A percentile compares a stretch with the other conserved stretches of the same genome.
Evolutionary conservation across 2,797 vertebrate genomes (phyloP).

Genomic region (Melanotaenia pygmaea): DNA sequence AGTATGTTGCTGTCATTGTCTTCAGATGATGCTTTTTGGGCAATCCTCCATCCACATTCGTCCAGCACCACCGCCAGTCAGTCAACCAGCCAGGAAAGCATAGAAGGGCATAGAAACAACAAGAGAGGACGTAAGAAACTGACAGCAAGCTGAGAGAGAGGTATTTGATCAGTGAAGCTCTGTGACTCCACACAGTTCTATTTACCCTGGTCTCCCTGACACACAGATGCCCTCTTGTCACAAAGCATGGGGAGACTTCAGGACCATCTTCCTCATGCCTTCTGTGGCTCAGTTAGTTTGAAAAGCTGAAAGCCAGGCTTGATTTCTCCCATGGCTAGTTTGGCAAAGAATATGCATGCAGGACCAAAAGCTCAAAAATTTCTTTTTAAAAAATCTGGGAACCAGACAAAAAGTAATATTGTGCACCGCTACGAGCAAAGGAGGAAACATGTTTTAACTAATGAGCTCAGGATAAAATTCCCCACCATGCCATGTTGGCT

Average conservation of each 20-base stretch:
- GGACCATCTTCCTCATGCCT: slow-evolving; percentile 56
- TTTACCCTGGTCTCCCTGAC: slow-evolving; percentile 63
- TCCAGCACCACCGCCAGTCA: slow-evolving; percentile 22
- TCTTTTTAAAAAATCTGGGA: slow-evolving; percentile 46
- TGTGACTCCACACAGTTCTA: slow-evolving; percentile 66
- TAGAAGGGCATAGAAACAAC: slow-evolving; percentile 34
- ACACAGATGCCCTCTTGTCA: slow-evolving; percentile 66
- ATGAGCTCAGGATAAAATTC: slow-evolving; percentile 80
- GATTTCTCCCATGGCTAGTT: slow-evolving; percentile 62
- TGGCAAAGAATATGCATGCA: slow-evolving; percentile 56
- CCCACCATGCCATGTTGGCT: slow-evolving; percentile 71
- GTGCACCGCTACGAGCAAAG: slow-evolving; percentile 52
- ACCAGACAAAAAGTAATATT: slow-evolving; percentile 43
- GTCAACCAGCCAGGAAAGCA: slow-evolving; percentile 39
- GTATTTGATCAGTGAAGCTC: slow-evolving; percentile 73
- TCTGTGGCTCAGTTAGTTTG: slow-evolving; percentile 61
- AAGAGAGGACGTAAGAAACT: slow-evolving; percentile 41
- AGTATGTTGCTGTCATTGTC: slow-evolving; percentile 36
- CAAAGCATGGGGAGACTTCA: slow-evolving; percentile 42
- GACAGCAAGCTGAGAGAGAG: slow-evolving; percentile 61
- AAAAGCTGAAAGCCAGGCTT: slow-evolving; percentile 46
- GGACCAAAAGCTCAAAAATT: slow-evolving; percentile 56
- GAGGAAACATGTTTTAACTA: slow-evolving; percentile 71
- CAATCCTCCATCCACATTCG: slow-evolving; percentile 35
- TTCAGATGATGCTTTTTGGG: slow-evolving; percentile 42